Base-by-base conservation (phyloP, 1,140 invertebrate genomes). In the Atta cephalotes region DNA sequence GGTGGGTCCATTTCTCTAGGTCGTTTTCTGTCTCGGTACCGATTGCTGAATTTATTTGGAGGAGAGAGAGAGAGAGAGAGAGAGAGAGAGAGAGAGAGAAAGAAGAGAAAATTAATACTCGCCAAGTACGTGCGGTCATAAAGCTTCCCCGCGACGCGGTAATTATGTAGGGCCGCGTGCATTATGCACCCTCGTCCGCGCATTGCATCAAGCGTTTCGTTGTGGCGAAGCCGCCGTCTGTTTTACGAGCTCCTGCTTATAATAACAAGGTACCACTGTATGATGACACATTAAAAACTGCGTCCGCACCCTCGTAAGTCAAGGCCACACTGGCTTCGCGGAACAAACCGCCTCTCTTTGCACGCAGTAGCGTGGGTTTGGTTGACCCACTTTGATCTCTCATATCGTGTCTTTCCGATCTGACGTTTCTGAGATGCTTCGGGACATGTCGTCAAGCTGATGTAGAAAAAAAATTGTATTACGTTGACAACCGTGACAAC, bases 61-160 rank as follows among this genome's bases (percentile, higher is more conserved):
- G 31, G 31, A 72, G 16, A 77, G 92, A 94, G 84, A 79, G 91
- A 89, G 89, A 91, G 89, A 93, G 92, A 94, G 84, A 79, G 91
- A 89, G 89, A 91, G 89, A 93, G 92, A 91, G 86, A 91, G 88
- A 94, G 92, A 92, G 45, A 72, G 10, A 77, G 92, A 94, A 81
- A 79, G 91, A 89, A 91, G 88, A 94, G 92, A 92, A 93, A 94
- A 95, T 95, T 94, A 95, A 94, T 95, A 94, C 92, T 92, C 92
- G 87, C 74, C 80, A 81, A 93, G 89, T 91, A 88, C 85, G 77
- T 86, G 86, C 72, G 89, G 85, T 90, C 93, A 92, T 95, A 94
- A 95, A 94, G 93, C 92, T 94, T 94, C 90, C 91, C 89, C 88
- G 92, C 91, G 93, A 94, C 94, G 94, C 93, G 92, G 93, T 94